Percentiles rank a stretch among this genome's conserved stretches.
phyloP scores from a whole-genome alignment of 37 sponge, comb jelly and placozoan species.

The Halisarca cf. caerulea region DNA sequence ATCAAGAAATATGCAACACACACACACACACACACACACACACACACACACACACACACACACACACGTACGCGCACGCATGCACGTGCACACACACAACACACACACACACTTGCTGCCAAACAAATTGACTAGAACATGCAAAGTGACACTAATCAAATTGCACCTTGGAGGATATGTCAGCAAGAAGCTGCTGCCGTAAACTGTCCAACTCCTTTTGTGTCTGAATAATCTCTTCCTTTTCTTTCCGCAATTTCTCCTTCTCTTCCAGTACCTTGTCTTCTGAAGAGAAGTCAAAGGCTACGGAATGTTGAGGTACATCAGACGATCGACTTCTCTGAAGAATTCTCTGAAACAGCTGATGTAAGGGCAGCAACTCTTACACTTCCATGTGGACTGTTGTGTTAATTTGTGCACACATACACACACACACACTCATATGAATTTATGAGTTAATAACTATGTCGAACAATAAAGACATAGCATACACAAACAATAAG shows the following conservation, averaged over 20 bases:
- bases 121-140: too few relatives aligned
- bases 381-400: neutral
- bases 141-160: too few relatives aligned
- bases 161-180: neutral
- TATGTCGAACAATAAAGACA: too few relatives aligned
- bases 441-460: too few relatives aligned
- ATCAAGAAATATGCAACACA: too few relatives aligned
- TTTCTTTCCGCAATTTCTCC: slow-evolving; percentile 6
- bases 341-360: neutral
- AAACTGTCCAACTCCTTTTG: neutral
- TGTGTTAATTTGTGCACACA: too few relatives aligned
- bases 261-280: neutral
- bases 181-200: neutral
- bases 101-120: too few relatives aligned
- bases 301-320: neutral
- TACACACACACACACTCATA: neutral
- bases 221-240: neutral
- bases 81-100: too few relatives aligned
- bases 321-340: neutral
- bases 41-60: too few relatives aligned
- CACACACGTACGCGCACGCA: too few relatives aligned
- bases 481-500: too few relatives aligned
- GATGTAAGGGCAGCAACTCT: neutral
- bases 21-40: too few relatives aligned
- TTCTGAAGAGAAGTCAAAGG: neutral